Percentiles rank a stretch among this genome's conserved stretches.
Conservation (phyloP, 2,113 vertebrate genomes). For the Pseudois nayaur region DNA sequence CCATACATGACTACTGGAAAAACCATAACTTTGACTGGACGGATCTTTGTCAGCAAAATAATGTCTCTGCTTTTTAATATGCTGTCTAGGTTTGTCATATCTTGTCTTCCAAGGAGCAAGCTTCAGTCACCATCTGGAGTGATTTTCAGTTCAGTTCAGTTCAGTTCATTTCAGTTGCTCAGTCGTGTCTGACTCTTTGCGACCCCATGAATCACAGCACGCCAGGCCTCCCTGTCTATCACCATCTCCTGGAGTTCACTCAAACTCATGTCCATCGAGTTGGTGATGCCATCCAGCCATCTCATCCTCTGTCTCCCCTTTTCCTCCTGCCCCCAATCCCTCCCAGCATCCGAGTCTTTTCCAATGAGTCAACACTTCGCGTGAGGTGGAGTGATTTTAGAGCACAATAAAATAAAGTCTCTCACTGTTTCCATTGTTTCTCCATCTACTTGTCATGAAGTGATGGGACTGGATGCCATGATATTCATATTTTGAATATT, state of each 20-base stretch:
- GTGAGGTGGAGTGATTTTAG: not conserved
- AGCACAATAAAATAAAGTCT: not conserved
- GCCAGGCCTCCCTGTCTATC: no score
- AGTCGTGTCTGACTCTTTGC: no score
- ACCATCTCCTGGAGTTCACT: no score
- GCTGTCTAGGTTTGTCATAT: not conserved
- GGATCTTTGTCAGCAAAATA: not conserved
- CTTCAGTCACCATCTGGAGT: not conserved
- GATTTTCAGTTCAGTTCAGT: not conserved
- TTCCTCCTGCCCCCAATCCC: no score
- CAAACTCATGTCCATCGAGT: no score
- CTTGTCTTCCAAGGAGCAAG: not conserved
- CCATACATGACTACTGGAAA: not conserved
- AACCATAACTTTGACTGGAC: not conserved
- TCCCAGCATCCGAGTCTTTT: no score
- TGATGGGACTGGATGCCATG: not conserved
- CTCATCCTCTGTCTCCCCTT: no score
- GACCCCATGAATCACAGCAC: no score
- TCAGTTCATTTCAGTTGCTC: no score
- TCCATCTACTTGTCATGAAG: not conserved
- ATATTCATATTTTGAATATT: not conserved
- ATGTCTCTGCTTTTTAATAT: not conserved
- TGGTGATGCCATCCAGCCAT: no score
- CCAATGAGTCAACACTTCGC: no score
- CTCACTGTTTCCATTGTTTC: not conserved